These are phyloP conservation scores for Microchrysa polita DNA, from an alignment of 2,888 invertebrate genomes.

Conservation along the genomic window DNA sequence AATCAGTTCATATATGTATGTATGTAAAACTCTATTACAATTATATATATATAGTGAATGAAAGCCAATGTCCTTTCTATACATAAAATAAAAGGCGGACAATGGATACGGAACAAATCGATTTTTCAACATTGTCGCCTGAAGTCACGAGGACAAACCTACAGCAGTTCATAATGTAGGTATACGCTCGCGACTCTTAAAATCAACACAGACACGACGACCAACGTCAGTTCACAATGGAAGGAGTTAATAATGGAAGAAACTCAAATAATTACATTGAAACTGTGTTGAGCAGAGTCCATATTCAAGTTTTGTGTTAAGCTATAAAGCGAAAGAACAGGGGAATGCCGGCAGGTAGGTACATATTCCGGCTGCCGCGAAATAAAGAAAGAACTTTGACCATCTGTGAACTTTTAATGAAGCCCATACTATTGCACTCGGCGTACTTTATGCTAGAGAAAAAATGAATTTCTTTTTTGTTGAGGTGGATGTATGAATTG, in stretches of 20 bases:
- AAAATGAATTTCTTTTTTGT: too few relatives aligned
- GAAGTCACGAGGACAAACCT: not conserved
- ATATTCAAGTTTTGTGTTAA: not conserved
- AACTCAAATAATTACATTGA: slow-evolving; percentile 20
- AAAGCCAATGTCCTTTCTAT: too few relatives aligned
- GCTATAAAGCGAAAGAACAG: too few relatives aligned
- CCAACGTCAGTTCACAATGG: not conserved
- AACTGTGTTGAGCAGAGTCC: not conserved
- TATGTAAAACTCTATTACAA: too few relatives aligned
- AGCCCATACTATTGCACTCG: not conserved
- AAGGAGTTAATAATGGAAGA: slow-evolving; percentile 21
- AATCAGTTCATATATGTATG: too few relatives aligned
- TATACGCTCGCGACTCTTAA: not conserved
- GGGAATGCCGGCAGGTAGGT: too few relatives aligned
- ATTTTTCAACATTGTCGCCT: not conserved
- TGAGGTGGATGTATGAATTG: too few relatives aligned
- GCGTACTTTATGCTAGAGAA: too few relatives aligned
- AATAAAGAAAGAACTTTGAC: slow-evolving; percentile 6
- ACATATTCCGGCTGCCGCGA: too few relatives aligned
- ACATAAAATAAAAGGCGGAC: too few relatives aligned
- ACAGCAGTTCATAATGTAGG: not conserved
- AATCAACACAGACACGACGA: slow-evolving; percentile 2
- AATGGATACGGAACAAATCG: not conserved
- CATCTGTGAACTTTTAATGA: slow-evolving; percentile 22
- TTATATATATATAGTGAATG: too few relatives aligned